Conservation (phyloP, 1,140 invertebrate genomes). For the Pygmarrhopalites habei region DNA sequence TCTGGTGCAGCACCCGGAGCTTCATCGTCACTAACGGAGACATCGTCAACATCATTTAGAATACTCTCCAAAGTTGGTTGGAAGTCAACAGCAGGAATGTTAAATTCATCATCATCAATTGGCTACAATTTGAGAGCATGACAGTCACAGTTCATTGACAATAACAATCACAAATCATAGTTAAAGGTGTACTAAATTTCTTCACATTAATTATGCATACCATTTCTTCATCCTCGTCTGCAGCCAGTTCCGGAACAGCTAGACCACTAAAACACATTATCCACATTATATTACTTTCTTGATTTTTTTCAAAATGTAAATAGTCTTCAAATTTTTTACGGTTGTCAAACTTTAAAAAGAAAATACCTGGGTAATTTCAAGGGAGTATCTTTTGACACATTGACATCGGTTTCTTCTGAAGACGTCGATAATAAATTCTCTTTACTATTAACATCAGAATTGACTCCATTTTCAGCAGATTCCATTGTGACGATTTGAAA, state of each 20-base stretch:
- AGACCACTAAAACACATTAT: neutral
- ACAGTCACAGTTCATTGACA: no score
- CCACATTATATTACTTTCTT: neutral
- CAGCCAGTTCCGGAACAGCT: conserved; percentile 3
- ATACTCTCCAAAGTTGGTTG: conserved; percentile 78
- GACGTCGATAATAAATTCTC: no score
- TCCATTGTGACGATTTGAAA: no score
- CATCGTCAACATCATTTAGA: conserved; percentile 65
- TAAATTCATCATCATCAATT: conserved; percentile 70
- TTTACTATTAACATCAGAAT: no score
- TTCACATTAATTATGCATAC: conserved; percentile 2
- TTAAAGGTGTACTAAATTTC: neutral
- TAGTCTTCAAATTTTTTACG: no score
- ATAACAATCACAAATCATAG: no score
- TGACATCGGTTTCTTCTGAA: no score
- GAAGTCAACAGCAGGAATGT: conserved; percentile 66
- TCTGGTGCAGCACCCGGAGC: conserved; percentile 10
- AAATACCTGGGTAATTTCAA: no score
- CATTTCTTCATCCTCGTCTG: conserved; percentile 19
- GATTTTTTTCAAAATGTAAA: neutral
- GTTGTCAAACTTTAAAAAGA: no score
- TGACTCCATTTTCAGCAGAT: no score
- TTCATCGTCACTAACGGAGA: conserved; percentile 54
- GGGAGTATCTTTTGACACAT: no score
- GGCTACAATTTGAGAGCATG: conserved; percentile 15